Conservation (phyloP, 1,140 invertebrate species). For the Lasioglossum baleicum region DNA sequence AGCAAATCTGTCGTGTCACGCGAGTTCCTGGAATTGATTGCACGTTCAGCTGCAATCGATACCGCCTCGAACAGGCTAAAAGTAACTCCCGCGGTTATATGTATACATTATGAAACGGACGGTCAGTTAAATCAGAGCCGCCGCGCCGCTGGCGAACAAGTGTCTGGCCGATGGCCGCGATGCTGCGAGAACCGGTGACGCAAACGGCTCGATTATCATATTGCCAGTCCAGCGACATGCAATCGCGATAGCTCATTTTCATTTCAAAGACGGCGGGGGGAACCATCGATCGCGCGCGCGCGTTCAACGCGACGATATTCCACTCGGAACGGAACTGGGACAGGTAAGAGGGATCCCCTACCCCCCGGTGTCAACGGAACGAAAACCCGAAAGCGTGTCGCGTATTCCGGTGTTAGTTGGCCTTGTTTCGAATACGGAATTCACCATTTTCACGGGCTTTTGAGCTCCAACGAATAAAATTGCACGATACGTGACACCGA, state of each 20-base stretch:
- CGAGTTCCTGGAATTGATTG: conserved; percentile 21
- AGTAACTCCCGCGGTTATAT: background rate
- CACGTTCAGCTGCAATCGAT: conserved; percentile 14
- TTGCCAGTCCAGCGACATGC: background rate
- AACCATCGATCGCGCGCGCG: background rate
- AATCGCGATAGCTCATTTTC: background rate
- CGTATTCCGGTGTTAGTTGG: background rate
- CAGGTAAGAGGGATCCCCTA: background rate
- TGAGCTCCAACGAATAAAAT: conserved; percentile 9
- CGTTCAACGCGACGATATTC: background rate
- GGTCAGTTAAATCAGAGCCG: background rate
- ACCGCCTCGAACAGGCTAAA: background rate
- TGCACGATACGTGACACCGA: too few species aligned
- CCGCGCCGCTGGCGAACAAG: background rate
- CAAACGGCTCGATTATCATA: too few species aligned
- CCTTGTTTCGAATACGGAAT: background rate
- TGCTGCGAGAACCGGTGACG: too few species aligned
- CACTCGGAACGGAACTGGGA: background rate
- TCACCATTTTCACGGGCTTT: background rate
- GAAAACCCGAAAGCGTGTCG: background rate
- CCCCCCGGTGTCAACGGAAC: background rate
- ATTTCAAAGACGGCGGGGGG: conserved; percentile 3
- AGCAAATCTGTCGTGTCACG: conserved; percentile 2
- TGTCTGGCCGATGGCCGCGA: too few species aligned
- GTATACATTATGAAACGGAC: background rate